These are phyloP conservation scores for Amblyornis subalaris DNA, from an alignment of 2,113 vertebrate genomes.

Conservation along the genomic window DNA sequence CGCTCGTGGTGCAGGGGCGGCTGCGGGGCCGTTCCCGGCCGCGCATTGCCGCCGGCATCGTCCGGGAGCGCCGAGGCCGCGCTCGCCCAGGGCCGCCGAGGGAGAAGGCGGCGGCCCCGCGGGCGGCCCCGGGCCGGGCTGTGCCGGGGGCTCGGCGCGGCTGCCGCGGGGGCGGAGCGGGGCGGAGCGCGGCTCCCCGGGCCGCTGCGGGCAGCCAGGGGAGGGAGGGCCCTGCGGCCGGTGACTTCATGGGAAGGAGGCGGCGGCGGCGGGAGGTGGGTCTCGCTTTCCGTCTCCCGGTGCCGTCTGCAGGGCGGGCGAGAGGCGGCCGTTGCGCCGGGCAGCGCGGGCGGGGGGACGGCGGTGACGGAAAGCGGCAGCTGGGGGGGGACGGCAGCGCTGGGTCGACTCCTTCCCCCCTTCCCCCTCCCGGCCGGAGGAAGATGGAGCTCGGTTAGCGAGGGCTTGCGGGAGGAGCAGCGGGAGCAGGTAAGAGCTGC, in stretches of 20 bases:
- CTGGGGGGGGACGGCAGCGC: not conserved
- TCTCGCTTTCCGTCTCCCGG: not conserved
- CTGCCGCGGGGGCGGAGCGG: not conserved
- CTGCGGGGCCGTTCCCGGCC: not conserved
- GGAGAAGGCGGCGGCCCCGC: not conserved
- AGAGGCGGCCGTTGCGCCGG: slow-evolving; percentile 21
- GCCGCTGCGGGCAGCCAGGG: not conserved
- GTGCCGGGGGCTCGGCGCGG: not conserved
- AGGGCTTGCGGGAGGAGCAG: slow-evolving; percentile 7
- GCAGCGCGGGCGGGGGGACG: not conserved
- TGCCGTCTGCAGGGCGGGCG: not conserved
- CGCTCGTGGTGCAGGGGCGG: not conserved
- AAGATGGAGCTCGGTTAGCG: slow-evolving; percentile 68
- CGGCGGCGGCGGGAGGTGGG: slow-evolving; percentile 7
- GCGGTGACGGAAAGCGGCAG: slow-evolving; percentile 55
- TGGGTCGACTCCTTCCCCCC: not conserved
- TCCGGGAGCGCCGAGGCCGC: not conserved
- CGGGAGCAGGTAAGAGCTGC: slow-evolving; percentile 63
- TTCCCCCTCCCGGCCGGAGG: not conserved
- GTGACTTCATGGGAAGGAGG: slow-evolving; percentile 60
- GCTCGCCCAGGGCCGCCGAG: not conserved
- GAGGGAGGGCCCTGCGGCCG: slow-evolving; percentile 27
- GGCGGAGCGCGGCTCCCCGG: not conserved
- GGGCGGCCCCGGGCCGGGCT: not conserved
- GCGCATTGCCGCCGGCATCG: not conserved